Percentiles rank a stretch among this genome's conserved stretches.
Conservation (phyloP, 2,797 vertebrate genomes). For the Agapornis canus region DNA sequence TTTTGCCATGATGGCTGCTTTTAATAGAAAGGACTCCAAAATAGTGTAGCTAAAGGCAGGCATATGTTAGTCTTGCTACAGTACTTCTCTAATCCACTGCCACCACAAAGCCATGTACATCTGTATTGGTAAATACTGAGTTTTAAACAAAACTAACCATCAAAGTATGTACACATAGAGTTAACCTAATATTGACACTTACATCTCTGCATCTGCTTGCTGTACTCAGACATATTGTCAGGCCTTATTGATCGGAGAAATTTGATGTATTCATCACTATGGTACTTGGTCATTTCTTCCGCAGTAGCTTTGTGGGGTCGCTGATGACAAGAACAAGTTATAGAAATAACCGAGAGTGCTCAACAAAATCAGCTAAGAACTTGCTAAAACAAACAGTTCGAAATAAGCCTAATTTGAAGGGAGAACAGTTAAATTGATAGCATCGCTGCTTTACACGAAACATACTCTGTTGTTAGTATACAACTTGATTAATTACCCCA, state of each 20-base stretch:
- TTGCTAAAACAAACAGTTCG: neutral
- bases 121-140: neutral
- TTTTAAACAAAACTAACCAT: neutral
- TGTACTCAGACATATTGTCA: conserved; percentile 95
- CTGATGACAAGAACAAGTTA: conserved; percentile 73
- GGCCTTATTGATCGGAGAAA: conserved; percentile 91
- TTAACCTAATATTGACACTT: conserved; percentile 64
- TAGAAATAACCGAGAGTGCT: neutral
- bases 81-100: neutral
- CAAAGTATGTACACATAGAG: neutral
- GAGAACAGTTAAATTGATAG: neutral
- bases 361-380: neutral
- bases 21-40: neutral
- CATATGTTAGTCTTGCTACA: neutral
- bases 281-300: conserved; percentile 95
- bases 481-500: neutral
- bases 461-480: neutral
- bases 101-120: neutral
- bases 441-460: neutral
- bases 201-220: conserved; percentile 97
- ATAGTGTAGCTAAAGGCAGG: neutral
- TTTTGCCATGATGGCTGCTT: neutral
- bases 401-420: neutral
- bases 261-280: conserved; percentile 95
- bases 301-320: conserved; percentile 92